Percentiles rank a stretch among this genome's conserved stretches.
These are phyloP conservation scores for Adelosebastes latens DNA, from an alignment of 2,797 vertebrate species.

Conservation along the genomic window DNA sequence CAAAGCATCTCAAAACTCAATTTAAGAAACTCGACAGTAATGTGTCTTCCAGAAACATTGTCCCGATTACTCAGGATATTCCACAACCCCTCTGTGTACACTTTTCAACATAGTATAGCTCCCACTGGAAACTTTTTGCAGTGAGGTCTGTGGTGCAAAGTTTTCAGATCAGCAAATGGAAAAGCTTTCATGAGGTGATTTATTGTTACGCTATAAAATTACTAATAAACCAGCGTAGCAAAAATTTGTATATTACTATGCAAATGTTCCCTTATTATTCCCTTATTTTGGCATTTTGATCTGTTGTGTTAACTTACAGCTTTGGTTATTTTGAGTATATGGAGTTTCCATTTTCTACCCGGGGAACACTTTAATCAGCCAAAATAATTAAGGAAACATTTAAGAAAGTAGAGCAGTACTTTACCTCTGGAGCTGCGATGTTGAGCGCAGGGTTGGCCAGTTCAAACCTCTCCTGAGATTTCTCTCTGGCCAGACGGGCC, in stretches of 20 bases:
- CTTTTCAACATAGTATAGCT: not conserved
- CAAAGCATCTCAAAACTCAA: not conserved
- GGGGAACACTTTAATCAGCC: not conserved
- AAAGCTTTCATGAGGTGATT: not conserved
- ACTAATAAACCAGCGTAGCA: not conserved
- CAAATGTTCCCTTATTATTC: not conserved
- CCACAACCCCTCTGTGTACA: not conserved
- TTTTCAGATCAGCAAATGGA: not conserved
- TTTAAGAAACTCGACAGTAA: not conserved
- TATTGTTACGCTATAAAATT: not conserved
- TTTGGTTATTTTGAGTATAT: not conserved
- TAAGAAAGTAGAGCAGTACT: not conserved
- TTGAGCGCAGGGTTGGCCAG: slow-evolving; percentile 89
- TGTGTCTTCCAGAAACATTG: not conserved
- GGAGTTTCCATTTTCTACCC: not conserved
- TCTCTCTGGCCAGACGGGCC: slow-evolving; percentile 92
- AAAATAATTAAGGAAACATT: not conserved
- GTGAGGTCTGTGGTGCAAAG: not conserved
- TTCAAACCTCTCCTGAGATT: slow-evolving; percentile 95
- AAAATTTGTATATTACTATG: not conserved
- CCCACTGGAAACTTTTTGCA: not conserved
- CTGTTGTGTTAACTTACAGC: not conserved
- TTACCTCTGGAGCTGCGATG: slow-evolving; percentile 92
- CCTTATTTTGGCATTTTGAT: not conserved
- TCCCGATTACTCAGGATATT: not conserved